Evolutionary conservation across 2,888 invertebrate species (phyloP), one percentile per base, ranked within the genome.

Genomic region (Seira musarum): DNA sequence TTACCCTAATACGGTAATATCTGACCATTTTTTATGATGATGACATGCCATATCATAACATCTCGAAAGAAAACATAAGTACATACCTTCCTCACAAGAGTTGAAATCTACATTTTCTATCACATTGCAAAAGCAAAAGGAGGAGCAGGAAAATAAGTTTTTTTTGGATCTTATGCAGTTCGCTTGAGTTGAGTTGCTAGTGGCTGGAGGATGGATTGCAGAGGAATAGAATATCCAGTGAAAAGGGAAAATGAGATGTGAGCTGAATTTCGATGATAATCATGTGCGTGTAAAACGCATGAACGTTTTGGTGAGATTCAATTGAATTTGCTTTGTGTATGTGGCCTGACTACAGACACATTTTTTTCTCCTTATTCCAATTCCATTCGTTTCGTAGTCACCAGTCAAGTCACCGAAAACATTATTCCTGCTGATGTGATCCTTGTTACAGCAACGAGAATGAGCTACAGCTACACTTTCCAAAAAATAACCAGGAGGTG

Each of bases 221-320:
- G 63, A 68, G 66, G 30, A 53, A 57, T n/a, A 8, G 30, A 30
- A 30, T 30, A 30, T 30, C 30, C 30, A 30, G 30, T 8, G 30
- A 30, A 30, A 30, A 30, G 57, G 64, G 71, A 53, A 79, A 80
- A 79, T 73, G 80, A 66, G 75, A 75, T 80, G 80, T 80, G 80
- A 80, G 80, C 24, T 21, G 80, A 80, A 80, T 80, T 66, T 67
- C 66, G 80, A 76, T 75, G 80, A 75, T 80, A 75, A 75, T 80
- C 80, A 80, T 80, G 61, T 80, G 67, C 66, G 70, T 46, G 69
- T 61, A 57, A 74, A 71, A 71, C 63, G 63, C 71, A 64, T 25
- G 30, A n/a, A 49, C 22, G 60, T 25, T 53, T 30, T 53, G 21
- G 25, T 60, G 53, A 30, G 66, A 80, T 70, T 80, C 80, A 74